Evolutionary conservation across 2,888 invertebrate species (phyloP), one percentile per base, ranked within the genome.

Genomic region (Aphodius granarius): DNA sequence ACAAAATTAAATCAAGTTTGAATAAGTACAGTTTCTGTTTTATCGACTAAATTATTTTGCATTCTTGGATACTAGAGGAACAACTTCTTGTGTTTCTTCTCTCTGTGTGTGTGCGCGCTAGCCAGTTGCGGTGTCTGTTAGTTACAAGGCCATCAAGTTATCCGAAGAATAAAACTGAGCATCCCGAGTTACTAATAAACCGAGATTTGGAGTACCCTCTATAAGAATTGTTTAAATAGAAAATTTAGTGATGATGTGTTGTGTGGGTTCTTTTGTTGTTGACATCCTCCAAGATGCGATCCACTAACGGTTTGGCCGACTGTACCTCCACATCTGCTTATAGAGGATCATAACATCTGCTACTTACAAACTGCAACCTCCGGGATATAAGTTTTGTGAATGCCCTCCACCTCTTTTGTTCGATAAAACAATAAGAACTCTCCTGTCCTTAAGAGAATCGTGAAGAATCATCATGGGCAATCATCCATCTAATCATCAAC

Each of bases 401-500:
- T 18, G 68, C 68, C n/a, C 68, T n/a, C 21, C 20, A 21, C n/a
- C 68, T n/a, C 65, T n/a, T n/a, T 43, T 43, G 43, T 43, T 1
- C 13, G 43, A 6, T 43, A 43, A 43, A 43, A 43, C 43, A 43
- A 43, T n/a, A 43, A 43, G 43, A 43, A 3, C 43, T 43, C 43
- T 43, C 13, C 43, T 1, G 43, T 0, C 43, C 43, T 43, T 3
- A 3, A 43, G 43, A 3, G 1, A 43, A 1, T 13, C 1, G 13
- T 3, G 6, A 68, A 6, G 23, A 62, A 6, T 23, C 66, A 73
- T 0, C 82, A 95, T 94, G 95, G 95, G 95, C 84, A 95, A 95
- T 87, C 94, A 94, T 88, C 93, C 94, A 84, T 94, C 95, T 81
- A 93, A 94, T 84, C 95, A 95, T 88, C 94, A 94, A 88, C 94